Percentiles rank a stretch among this genome's conserved stretches.
phyloP scores from a whole-genome alignment of 2,797 vertebrate genomes.

The Hemibagrus guttatus region DNA sequence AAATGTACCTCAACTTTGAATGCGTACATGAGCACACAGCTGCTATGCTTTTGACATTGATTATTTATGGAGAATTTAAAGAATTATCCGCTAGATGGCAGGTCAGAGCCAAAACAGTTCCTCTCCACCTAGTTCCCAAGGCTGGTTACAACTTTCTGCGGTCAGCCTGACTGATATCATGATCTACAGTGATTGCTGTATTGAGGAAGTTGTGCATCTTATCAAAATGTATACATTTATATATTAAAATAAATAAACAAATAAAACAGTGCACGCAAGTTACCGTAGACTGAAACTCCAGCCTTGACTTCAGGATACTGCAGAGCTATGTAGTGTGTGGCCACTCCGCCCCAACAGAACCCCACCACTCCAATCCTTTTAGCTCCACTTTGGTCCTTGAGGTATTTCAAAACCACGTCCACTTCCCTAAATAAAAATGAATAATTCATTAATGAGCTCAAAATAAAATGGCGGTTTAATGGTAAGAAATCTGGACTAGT shows the following conservation, averaged over 20 bases:
- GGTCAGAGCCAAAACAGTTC: background rate
- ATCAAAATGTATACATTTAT: background rate
- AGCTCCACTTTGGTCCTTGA: slow-evolving; percentile 74
- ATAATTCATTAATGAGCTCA: background rate
- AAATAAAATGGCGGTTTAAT: background rate
- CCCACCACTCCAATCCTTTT: slow-evolving; percentile 70
- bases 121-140: background rate
- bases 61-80: background rate
- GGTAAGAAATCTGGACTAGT: too few relatives aligned
- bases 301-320: slow-evolving; percentile 75
- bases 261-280: background rate
- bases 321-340: slow-evolving; percentile 74
- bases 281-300: slow-evolving; percentile 78
- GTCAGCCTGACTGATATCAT: background rate
- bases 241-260: background rate
- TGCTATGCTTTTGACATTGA: background rate
- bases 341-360: slow-evolving; percentile 83
- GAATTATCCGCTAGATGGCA: background rate
- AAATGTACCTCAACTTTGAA: background rate
- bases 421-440: slow-evolving; percentile 68
- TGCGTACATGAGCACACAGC: background rate
- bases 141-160: too few relatives aligned
- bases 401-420: slow-evolving; percentile 72
- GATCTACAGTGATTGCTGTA: background rate
- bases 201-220: background rate